phyloP scores from a whole-genome alignment of 2,797 vertebrate species.

The Echeneis naucrates region DNA sequence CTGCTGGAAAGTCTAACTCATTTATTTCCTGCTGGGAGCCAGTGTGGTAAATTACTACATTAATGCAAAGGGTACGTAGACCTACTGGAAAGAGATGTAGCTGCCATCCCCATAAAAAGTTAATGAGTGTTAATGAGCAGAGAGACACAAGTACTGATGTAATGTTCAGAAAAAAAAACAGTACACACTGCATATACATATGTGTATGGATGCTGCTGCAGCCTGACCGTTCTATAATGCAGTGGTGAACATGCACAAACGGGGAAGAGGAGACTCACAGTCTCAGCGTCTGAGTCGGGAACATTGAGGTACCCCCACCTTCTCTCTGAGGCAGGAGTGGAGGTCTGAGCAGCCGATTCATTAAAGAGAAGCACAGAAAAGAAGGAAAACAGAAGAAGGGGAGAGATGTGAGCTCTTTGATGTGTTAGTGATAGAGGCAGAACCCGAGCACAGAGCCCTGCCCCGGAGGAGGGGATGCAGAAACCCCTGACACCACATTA shows the following conservation, averaged over 20 bases:
- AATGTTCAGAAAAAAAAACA: slow-evolving; percentile 7
- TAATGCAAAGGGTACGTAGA: slow-evolving; percentile 25
- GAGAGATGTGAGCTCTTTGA: slow-evolving; percentile 59
- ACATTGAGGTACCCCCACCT: slow-evolving; percentile 95
- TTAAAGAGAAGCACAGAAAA: slow-evolving; percentile 27
- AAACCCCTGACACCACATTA: slow-evolving; percentile 50
- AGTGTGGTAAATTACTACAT: slow-evolving; percentile 31
- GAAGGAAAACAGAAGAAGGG: slow-evolving; percentile 17
- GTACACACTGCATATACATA: too few species aligned
- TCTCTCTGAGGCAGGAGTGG: slow-evolving; percentile 89
- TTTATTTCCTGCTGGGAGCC: slow-evolving; percentile 46
- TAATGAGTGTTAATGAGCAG: slow-evolving; percentile 3
- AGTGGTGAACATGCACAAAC: slow-evolving; percentile 50
- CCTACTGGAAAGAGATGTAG: slow-evolving; percentile 23
- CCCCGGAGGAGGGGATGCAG: slow-evolving; percentile 46
- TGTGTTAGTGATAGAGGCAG: slow-evolving; percentile 55
- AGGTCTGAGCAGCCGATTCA: slow-evolving; percentile 80
- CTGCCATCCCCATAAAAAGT: slow-evolving; percentile 2
- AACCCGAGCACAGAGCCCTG: slow-evolving; percentile 41
- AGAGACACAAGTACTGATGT: slow-evolving; percentile 21
- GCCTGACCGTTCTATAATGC: neutral
- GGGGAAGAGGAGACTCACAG: slow-evolving; percentile 89
- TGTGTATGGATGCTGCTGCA: slow-evolving; percentile 12
- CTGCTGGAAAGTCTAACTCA: slow-evolving; percentile 26
- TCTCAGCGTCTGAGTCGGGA: slow-evolving; percentile 96